Evolutionary conservation across 1,140 invertebrate species (phyloP).

Genomic region (Drosophila jambulina): DNA sequence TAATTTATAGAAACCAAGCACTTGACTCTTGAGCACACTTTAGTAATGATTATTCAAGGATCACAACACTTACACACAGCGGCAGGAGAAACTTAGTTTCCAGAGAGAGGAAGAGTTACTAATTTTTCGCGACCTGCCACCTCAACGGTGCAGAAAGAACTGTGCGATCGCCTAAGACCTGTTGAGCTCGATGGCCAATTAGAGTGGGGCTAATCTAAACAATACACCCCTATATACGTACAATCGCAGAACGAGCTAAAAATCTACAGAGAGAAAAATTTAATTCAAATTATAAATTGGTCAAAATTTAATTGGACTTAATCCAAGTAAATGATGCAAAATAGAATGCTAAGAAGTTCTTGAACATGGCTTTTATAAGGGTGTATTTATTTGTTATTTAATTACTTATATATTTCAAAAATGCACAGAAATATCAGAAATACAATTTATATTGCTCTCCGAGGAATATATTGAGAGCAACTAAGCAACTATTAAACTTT

Average conservation of each 20-base stretch:
- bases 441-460: no score
- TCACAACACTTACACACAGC: slow-evolving; percentile 40
- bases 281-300: not conserved
- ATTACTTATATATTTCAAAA: no score
- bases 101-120: not conserved
- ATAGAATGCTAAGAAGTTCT: not conserved
- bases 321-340: no score
- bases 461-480: no score
- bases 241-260: slow-evolving; percentile 5
- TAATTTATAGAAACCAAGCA: slow-evolving; percentile 1
- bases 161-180: slow-evolving; percentile 63
- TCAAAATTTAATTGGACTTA: not conserved
- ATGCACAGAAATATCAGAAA: not conserved
- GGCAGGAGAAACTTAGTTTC: not conserved
- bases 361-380: not conserved
- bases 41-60: slow-evolving; percentile 7
- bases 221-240: slow-evolving; percentile 20
- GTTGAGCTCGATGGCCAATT: slow-evolving; percentile 69
- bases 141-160: slow-evolving; percentile 61
- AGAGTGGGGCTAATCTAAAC: slow-evolving; percentile 74
- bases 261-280: not conserved
- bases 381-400: not conserved
- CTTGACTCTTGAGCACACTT: not conserved
- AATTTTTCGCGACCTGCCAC: slow-evolving; percentile 68
- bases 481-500: no score